Percentiles rank a stretch among this genome's conserved stretches.
Evolutionary conservation across 2,888 invertebrate genomes (phyloP).

Genomic region (Ganaspis brasiliensis): DNA sequence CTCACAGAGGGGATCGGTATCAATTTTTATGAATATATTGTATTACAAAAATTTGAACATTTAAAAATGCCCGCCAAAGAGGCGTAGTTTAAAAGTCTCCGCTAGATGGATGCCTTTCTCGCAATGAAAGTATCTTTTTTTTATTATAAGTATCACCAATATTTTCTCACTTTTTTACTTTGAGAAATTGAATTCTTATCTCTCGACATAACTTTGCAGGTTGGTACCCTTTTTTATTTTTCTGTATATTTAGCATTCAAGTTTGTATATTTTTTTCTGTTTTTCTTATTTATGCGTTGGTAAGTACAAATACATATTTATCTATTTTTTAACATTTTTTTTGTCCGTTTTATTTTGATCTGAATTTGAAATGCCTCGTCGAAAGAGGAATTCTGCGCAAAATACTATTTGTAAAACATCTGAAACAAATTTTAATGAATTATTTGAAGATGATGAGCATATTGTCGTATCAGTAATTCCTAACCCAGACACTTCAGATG

Average conservation of each 20-base stretch:
- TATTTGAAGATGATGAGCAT: constrained; percentile 44
- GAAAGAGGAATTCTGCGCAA: not conserved
- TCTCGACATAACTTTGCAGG: not conserved
- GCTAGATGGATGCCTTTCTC: not conserved
- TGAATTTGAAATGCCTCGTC: not conserved
- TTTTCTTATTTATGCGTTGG: not conserved
- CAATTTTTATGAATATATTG: too few species aligned
- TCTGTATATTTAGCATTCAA: too few species aligned
- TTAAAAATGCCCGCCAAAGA: not conserved
- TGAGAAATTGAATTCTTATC: not conserved
- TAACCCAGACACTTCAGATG: constrained; percentile 53
- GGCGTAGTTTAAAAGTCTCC: not conserved
- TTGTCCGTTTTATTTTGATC: not conserved
- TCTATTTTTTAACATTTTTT: not conserved
- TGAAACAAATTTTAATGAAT: constrained; percentile 1
- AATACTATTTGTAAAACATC: not conserved
- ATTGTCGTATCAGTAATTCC: constrained; percentile 46
- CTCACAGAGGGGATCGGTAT: too few species aligned
- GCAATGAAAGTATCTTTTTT: not conserved
- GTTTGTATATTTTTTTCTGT: not conserved
- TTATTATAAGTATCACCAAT: not conserved
- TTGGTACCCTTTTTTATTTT: too few species aligned
- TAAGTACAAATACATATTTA: not conserved
- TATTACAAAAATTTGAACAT: too few species aligned
- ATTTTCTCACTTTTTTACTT: not conserved